A percentile compares a stretch with the other conserved stretches of the same genome.
phyloP scores from a whole-genome alignment of 2,113 vertebrate genomes.

The Aegithalos caudatus region DNA sequence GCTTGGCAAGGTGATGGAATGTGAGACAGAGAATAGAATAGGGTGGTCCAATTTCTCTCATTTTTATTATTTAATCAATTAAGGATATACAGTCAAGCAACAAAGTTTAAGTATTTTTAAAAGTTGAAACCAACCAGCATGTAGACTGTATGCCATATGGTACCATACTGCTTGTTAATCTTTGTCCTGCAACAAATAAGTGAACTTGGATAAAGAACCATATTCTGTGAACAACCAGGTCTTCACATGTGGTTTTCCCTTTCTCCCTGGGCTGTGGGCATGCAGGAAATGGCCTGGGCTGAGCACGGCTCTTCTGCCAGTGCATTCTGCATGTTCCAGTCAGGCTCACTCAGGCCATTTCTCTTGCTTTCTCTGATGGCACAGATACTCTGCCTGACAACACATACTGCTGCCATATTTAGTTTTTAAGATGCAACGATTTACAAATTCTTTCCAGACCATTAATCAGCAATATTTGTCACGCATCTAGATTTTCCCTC shows the following conservation, averaged over 20 bases:
- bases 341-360: neutral
- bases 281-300: accelerated
- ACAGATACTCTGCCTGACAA: neutral
- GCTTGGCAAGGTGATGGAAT: neutral
- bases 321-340: neutral
- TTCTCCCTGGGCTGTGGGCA: neutral
- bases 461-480: neutral
- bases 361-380: neutral
- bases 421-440: neutral
- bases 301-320: neutral
- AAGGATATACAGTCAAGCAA: neutral
- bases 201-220: neutral
- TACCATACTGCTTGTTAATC: neutral
- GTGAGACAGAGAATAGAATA: neutral
- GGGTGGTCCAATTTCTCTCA: neutral
- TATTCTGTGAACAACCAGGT: neutral
- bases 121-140: neutral
- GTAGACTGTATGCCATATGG: neutral
- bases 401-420: neutral
- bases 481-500: neutral
- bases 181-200: neutral
- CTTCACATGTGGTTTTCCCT: neutral
- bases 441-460: neutral
- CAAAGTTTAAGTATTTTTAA: neutral
- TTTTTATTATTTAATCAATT: neutral